Percentiles rank a stretch among this genome's conserved stretches.
Conservation (phyloP, 2,888 invertebrate species). For the Archips xylosteana region DNA sequence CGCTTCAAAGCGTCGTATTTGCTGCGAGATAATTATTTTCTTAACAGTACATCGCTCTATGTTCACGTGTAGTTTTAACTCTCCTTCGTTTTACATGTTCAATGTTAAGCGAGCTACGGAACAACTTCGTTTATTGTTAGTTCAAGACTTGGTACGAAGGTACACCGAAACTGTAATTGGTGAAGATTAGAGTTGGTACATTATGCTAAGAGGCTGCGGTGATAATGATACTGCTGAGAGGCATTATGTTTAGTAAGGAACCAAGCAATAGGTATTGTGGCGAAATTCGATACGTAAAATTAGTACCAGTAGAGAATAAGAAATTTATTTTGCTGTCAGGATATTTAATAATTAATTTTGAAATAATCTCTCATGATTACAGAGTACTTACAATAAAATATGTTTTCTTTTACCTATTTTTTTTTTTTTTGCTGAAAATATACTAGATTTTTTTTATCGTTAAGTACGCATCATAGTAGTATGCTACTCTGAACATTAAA, state of each 20-base stretch:
- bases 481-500: background rate
- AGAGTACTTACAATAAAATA: too few relatives aligned
- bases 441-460: too few relatives aligned
- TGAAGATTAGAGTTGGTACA: constrained; percentile 35
- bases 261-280: constrained; percentile 4
- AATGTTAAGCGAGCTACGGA: constrained; percentile 22
- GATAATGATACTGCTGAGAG: constrained; percentile 25
- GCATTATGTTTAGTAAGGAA: constrained; percentile 12
- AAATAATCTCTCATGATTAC: too few relatives aligned
- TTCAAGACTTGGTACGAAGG: constrained; percentile 4
- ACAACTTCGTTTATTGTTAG: constrained; percentile 32
- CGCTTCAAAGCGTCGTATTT: constrained; percentile 39
- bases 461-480: too few relatives aligned
- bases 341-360: background rate
- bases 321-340: background rate
- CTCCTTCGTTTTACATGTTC: constrained; percentile 21
- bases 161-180: constrained; percentile 34
- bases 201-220: constrained; percentile 31
- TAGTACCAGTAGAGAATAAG: background rate
- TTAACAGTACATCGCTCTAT: constrained; percentile 33
- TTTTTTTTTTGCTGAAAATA: too few relatives aligned
- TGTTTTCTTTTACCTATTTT: too few relatives aligned
- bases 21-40: constrained; percentile 39
- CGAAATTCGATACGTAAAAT: constrained; percentile 23
- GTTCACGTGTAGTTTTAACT: constrained; percentile 31